phyloP scores from a whole-genome alignment of 37 sponge, comb jelly and placozoan species.

The Chondrilla cf. caribensis region DNA sequence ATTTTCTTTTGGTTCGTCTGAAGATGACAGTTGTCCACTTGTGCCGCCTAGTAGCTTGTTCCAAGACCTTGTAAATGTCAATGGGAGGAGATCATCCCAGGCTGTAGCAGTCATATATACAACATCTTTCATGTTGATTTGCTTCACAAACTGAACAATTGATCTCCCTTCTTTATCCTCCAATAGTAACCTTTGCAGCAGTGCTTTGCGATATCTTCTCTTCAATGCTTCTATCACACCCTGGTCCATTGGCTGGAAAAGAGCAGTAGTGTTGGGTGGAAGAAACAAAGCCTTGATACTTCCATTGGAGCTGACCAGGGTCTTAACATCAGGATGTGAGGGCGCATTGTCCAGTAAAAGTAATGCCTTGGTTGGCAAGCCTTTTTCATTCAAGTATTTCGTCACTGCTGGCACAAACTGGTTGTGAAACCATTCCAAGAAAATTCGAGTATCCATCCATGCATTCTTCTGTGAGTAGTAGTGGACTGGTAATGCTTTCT shows the following conservation, averaged over 20 bases:
- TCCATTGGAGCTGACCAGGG: constrained; percentile 23
- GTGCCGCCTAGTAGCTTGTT: constrained; percentile 24
- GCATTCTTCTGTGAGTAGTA: constrained; percentile 45
- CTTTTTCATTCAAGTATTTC: constrained; percentile 19
- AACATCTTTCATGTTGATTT: constrained; percentile 32
- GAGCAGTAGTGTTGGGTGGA: constrained; percentile 34
- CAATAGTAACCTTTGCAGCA: constrained; percentile 22
- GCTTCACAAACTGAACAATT: constrained; percentile 26
- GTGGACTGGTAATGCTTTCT: constrained; percentile 26
- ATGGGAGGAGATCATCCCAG: constrained; percentile 24
- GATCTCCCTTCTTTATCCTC: constrained; percentile 32
- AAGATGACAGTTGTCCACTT: constrained; percentile 12
- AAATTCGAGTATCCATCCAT: constrained; percentile 41
- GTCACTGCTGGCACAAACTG: constrained; percentile 28
- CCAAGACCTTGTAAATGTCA: constrained; percentile 32
- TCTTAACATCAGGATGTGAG: constrained; percentile 42
- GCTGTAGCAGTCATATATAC: constrained; percentile 30
- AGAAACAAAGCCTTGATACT: constrained; percentile 38
- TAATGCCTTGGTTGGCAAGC: constrained; percentile 22
- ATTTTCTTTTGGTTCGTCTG: constrained; percentile 20
- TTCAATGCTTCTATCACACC: constrained; percentile 50
- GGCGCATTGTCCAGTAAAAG: constrained; percentile 56
- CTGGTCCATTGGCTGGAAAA: constrained; percentile 53
- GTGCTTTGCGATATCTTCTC: constrained; percentile 31
- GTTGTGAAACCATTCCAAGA: constrained; percentile 36